phyloP scores from a whole-genome alignment of 1,140 invertebrate species.

The Chrysoperla carnea region DNA sequence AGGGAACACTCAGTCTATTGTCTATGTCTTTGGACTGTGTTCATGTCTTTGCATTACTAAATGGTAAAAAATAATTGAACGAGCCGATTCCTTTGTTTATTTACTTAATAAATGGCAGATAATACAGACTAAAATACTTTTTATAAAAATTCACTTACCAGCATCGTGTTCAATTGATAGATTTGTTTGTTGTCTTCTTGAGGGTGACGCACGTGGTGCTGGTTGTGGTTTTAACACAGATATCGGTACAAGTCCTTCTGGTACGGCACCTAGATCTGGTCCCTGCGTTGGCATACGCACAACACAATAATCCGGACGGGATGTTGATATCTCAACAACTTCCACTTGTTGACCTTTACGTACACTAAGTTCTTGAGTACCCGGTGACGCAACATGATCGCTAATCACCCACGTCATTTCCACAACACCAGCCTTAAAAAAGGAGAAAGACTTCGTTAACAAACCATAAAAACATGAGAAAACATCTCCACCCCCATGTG shows the following conservation, averaged over 20 bases:
- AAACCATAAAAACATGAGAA: constrained; percentile 3
- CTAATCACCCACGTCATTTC: constrained; percentile 79
- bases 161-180: constrained; percentile 19
- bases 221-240: constrained; percentile 64
- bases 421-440: constrained; percentile 39
- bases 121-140: too few relatives aligned
- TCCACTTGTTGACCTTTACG: constrained; percentile 83
- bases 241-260: constrained; percentile 69
- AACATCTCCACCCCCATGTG: constrained; percentile 3
- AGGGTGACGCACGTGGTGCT: constrained; percentile 41
- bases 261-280: constrained; percentile 34
- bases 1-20: too few relatives aligned
- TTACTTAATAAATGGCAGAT: too few relatives aligned
- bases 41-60: too few relatives aligned
- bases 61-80: too few relatives aligned
- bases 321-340: constrained; percentile 51
- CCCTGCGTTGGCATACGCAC: constrained; percentile 36
- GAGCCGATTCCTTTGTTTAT: too few relatives aligned
- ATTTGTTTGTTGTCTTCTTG: constrained; percentile 23
- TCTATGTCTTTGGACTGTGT: too few relatives aligned
- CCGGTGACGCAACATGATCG: constrained; percentile 50
- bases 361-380: constrained; percentile 53
- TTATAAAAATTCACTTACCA: constrained; percentile 20
- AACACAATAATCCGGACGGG: constrained; percentile 40
- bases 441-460: constrained; percentile 9